Evolutionary conservation across 2,888 invertebrate genomes (phyloP).

Genomic region (Polyploca ridens): DNA sequence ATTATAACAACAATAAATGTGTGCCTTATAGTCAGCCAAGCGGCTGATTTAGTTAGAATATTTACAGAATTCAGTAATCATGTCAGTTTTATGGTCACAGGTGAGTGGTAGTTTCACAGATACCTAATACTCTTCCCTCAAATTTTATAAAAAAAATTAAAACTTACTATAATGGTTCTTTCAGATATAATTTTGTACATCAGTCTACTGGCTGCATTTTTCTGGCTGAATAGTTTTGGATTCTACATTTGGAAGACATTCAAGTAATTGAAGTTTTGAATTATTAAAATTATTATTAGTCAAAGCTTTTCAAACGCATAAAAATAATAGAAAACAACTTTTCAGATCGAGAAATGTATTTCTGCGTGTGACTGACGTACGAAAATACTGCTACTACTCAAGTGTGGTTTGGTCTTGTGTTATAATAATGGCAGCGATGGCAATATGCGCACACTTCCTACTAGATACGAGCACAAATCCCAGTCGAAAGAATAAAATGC

Average conservation of each 20-base stretch:
- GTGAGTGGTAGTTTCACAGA: constrained; percentile 68
- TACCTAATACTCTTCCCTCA: neutral
- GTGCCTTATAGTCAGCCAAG: constrained; percentile 90
- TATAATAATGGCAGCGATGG: constrained; percentile 87
- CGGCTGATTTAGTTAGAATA: constrained; percentile 90
- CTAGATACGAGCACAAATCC: constrained; percentile 86
- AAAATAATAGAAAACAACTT: constrained; percentile 24
- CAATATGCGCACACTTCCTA: constrained; percentile 92
- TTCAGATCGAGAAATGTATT: constrained; percentile 92
- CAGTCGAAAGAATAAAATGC: constrained; percentile 74
- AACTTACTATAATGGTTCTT: constrained; percentile 50
- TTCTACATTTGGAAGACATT: constrained; percentile 96
- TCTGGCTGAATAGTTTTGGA: constrained; percentile 94
- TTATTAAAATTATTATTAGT: constrained; percentile 3
- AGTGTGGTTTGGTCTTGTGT: constrained; percentile 92
- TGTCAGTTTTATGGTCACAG: constrained; percentile 91
- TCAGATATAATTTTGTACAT: constrained; percentile 91
- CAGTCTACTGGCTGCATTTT: constrained; percentile 91
- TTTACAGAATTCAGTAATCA: constrained; percentile 93
- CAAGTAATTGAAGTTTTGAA: constrained; percentile 73
- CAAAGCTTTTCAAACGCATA: neutral
- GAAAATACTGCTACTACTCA: constrained; percentile 95
- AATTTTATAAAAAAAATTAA: neutral
- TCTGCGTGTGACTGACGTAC: constrained; percentile 92
- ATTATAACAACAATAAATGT: constrained; percentile 92